Evolutionary conservation across 1,140 invertebrate species (phyloP), one percentile per base, ranked within the genome.

Genomic region (Panagrolaimus sp.): DNA sequence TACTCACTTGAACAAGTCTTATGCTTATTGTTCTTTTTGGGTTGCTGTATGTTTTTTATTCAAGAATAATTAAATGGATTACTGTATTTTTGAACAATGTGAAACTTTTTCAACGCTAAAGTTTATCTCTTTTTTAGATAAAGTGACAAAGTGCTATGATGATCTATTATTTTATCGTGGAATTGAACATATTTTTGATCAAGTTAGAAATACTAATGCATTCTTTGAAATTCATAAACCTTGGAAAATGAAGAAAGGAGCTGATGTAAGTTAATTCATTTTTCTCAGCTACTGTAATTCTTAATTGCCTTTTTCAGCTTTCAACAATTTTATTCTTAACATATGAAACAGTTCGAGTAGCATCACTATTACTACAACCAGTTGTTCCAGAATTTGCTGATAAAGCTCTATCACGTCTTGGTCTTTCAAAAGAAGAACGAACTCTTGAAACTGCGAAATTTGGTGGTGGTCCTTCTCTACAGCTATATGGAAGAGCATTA

Each of bases 141-240:
- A 70, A 53, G 81, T 82, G 7, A 67, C 76, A 23, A 47, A 85
- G 16, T 86, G 89, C 84, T 97, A 92, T 83, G 84, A 88, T 63
- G 86, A 89, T 46, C 89, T 89, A 79, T 88, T 92, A 77, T 90
- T 94, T 82, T 91, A 94, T 85, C 89, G 89, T 84, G 92, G 87
- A 0, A 87, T 92, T 0, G 91, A 95, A 78, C 84, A 84, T 0
- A 87, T 91, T 0, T 90, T 96, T 83, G 82, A 84, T 27, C 86
- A 88, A 4, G 83, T 96, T 9, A 89, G 90, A 79, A 83, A 87
- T 38, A 88, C 90, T 0, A 98, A 98, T 86, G 84, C 88, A 69
- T 91, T 96, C 87, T 88, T 97, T 71, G 89, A 95, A 74, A 84
- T 88, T 7, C 86, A 89, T 67, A 89, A 90, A 83, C 93, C 94